Conservation (phyloP, 2,797 vertebrate genomes). For the Xenentodon cancila region DNA sequence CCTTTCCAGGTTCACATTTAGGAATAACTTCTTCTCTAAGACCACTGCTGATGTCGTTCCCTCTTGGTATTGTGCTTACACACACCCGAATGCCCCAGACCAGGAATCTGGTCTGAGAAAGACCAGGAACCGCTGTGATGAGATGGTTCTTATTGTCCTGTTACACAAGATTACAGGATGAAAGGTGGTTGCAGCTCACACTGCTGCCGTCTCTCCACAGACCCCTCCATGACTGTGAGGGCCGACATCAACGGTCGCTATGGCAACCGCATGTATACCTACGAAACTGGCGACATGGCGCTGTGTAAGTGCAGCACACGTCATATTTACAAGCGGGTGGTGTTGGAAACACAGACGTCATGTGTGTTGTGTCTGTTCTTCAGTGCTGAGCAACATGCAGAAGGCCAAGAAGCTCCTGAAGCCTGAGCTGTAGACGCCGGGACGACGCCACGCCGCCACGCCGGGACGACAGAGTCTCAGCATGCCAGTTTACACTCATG, state of each 20-base stretch:
- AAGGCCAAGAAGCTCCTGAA: constrained; percentile 92
- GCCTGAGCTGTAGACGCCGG: constrained; percentile 86
- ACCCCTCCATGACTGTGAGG: constrained; percentile 95
- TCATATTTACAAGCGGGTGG: neutral
- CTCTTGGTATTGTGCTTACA: neutral
- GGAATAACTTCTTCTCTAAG: too few species aligned
- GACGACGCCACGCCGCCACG: neutral
- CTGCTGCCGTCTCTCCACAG: constrained; percentile 65
- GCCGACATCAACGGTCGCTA: constrained; percentile 95
- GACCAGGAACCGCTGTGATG: too few species aligned
- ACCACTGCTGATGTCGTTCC: too few species aligned
- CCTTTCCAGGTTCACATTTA: too few species aligned
- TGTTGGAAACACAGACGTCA: neutral
- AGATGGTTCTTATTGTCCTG: too few species aligned
- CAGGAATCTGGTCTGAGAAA: too few species aligned
- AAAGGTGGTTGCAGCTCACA: neutral
- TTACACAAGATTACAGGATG: neutral
- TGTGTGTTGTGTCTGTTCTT: neutral
- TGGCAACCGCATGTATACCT: constrained; percentile 93
- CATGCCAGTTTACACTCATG: too few species aligned
- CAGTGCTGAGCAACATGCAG: constrained; percentile 88
- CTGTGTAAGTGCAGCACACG: constrained; percentile 83
- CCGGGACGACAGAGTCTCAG: too few species aligned
- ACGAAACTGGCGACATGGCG: constrained; percentile 87
- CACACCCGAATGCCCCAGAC: too few species aligned